Evolutionary conservation across 35 echinoderm and acorn worm genomes (phyloP), one percentile per base, ranked within the genome.

Genomic region (Amphiura filiformis): DNA sequence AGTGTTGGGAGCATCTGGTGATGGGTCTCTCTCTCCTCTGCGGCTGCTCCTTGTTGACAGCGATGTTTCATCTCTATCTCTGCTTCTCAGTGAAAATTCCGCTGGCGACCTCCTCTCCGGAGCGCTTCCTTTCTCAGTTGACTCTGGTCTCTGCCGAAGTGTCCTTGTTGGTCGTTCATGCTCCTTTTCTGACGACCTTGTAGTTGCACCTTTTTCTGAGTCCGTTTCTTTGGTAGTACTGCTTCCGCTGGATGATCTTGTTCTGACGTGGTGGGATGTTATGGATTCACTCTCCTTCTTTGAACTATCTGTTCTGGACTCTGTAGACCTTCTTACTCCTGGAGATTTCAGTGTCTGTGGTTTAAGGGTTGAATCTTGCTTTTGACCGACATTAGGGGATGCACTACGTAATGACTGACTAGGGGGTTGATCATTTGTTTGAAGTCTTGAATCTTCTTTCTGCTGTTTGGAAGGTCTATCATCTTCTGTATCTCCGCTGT

Each of bases 1-100:
- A 26, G 83, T 65, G 32, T 20, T 22, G 4, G 61, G 61, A 13
- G 61, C 26, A 15, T 70, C 61, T 70, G 61, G 61, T 70, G 61
- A 70, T 30, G 9, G 44, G 31, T 85, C 83, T 36, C 64, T 85
- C 32, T 85, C 47, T n/a, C 83, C 83, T 85, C 83, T 70, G 34
- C 61, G 15, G 26, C 61, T 70, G 26, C 61, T 70, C 35, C 83
- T 85, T 1, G 83, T 85, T 23, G 52, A 65, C 64, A 40, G 83
- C 35, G 83, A 37, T 0, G 56, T n/a, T 61, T 85, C 83, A 35
- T 85, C 83, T 65, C 35, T 84, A 5, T 84, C 81, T 22, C 64
- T 28, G 32, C 44, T 85, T 33, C 83, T 61, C 39, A 32, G n/a
- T 32, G 83, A 35, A 0, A 70, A 18, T 31, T 85, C 83, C 5